These are phyloP conservation scores for Pantelozetes paolii DNA, from an alignment of 2,888 invertebrate genomes.

Conservation along the genomic window DNA sequence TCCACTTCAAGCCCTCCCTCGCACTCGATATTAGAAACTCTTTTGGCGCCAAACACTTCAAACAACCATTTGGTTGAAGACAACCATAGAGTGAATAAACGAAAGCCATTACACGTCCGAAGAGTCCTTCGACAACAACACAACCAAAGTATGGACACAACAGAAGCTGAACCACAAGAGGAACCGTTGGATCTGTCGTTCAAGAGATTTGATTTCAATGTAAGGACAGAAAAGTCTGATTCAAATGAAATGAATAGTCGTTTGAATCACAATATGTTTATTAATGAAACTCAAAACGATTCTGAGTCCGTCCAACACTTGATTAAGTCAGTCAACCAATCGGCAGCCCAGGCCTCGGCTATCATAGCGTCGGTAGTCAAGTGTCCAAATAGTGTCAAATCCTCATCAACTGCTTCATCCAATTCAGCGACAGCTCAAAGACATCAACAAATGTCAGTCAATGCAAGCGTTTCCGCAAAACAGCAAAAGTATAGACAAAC, in stretches of 20 bases:
- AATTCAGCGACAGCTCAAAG: slow-evolving; percentile 3
- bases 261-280: background rate
- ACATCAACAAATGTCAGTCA: background rate
- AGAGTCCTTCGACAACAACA: slow-evolving; percentile 26
- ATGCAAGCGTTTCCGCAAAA: background rate
- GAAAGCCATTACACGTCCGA: slow-evolving; percentile 29
- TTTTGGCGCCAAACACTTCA: slow-evolving; percentile 19
- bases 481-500: slow-evolving; percentile 60
- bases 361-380: slow-evolving; percentile 31
- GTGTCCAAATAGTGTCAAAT: slow-evolving; percentile 23
- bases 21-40: slow-evolving; percentile 29
- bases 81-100: slow-evolving; percentile 10
- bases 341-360: slow-evolving; percentile 36
- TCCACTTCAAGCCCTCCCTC: background rate
- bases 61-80: background rate
- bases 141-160: background rate
- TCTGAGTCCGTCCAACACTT: slow-evolving; percentile 26
- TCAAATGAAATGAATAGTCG: background rate
- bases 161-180: background rate
- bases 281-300: background rate
- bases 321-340: slow-evolving; percentile 35
- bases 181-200: slow-evolving; percentile 35
- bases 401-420: background rate
- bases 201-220: slow-evolving; percentile 10
- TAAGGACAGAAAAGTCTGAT: background rate